phyloP scores from a whole-genome alignment of 2,888 invertebrate genomes.

The Nephrocerus scutellatus region DNA sequence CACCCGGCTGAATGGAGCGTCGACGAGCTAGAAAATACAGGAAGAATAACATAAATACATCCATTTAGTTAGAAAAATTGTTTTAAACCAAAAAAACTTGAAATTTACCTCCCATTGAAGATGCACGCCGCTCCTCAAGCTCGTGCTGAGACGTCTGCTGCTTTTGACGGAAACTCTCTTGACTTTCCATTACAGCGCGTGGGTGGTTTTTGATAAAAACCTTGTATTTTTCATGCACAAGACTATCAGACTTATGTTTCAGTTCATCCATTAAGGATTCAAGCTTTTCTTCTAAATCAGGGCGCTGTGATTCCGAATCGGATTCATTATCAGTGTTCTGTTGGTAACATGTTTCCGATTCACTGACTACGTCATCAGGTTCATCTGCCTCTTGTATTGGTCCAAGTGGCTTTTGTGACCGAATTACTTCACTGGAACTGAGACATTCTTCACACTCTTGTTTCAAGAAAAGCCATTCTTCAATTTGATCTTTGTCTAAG shows the following conservation, averaged over 20 bases:
- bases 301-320: slow-evolving; percentile 53
- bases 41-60: not conserved
- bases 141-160: slow-evolving; percentile 22
- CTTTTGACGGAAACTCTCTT: slow-evolving; percentile 35
- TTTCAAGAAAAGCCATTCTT: slow-evolving; percentile 77
- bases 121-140: slow-evolving; percentile 24
- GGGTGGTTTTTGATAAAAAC: slow-evolving; percentile 52
- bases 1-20: slow-evolving; percentile 57
- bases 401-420: slow-evolving; percentile 39
- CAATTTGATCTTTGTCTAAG: slow-evolving; percentile 66
- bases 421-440: slow-evolving; percentile 42
- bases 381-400: slow-evolving; percentile 53
- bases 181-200: slow-evolving; percentile 44
- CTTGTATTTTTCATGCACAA: slow-evolving; percentile 56
- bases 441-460: slow-evolving; percentile 81
- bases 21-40: slow-evolving; percentile 44
- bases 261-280: slow-evolving; percentile 67
- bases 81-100: not conserved
- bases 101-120: slow-evolving; percentile 29
- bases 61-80: slow-evolving; percentile 3
- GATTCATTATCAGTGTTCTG: slow-evolving; percentile 47
- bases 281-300: slow-evolving; percentile 64
- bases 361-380: slow-evolving; percentile 56
- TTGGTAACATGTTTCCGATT: slow-evolving; percentile 51
- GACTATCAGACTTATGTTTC: slow-evolving; percentile 61